A percentile compares a stretch with the other conserved stretches of the same genome.
phyloP scores from a whole-genome alignment of 2,888 invertebrate genomes.

The Meiosimyza decipiens region DNA sequence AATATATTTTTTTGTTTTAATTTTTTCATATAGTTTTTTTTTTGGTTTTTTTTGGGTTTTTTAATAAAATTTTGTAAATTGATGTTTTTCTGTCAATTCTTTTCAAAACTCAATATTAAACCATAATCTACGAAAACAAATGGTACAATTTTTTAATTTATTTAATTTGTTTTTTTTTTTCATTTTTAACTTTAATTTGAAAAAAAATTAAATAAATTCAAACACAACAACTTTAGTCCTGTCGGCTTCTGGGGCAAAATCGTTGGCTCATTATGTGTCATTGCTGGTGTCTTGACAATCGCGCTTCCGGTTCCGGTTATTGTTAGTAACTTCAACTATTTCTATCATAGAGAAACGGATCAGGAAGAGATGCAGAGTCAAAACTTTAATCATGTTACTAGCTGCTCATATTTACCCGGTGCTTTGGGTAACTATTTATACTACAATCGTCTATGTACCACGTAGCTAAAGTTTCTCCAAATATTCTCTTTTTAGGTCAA shows the following conservation, averaged over 20 bases:
- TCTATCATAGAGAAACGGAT: slow-evolving; percentile 99
- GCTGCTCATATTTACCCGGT: slow-evolving; percentile 96
- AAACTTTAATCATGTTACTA: slow-evolving; percentile 97
- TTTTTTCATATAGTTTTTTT: slow-evolving; percentile 29
- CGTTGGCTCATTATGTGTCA: slow-evolving; percentile 97
- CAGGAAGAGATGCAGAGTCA: slow-evolving; percentile 99
- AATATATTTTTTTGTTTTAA: slow-evolving; percentile 26
- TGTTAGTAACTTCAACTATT: slow-evolving; percentile 99
- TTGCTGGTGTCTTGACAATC: slow-evolving; percentile 98
- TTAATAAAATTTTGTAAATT: slow-evolving; percentile 35
- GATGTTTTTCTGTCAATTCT: slow-evolving; percentile 38
- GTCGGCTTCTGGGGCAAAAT: slow-evolving; percentile 99
- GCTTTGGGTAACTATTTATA: slow-evolving; percentile 78
- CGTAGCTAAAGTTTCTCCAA: not conserved
- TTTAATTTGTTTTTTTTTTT: slow-evolving; percentile 37
- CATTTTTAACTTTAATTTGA: slow-evolving; percentile 38
- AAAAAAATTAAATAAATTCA: slow-evolving; percentile 20
- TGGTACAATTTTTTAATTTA: slow-evolving; percentile 28
- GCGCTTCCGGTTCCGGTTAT: slow-evolving; percentile 99
- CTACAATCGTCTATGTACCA: not conserved
- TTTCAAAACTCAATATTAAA: slow-evolving; percentile 30
- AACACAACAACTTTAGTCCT: slow-evolving; percentile 74
- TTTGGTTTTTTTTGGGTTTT: slow-evolving; percentile 35
- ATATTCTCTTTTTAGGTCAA: slow-evolving; percentile 72
- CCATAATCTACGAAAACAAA: not conserved